Conservation (phyloP, 2,888 invertebrate genomes). For the Pecten maximus region DNA sequence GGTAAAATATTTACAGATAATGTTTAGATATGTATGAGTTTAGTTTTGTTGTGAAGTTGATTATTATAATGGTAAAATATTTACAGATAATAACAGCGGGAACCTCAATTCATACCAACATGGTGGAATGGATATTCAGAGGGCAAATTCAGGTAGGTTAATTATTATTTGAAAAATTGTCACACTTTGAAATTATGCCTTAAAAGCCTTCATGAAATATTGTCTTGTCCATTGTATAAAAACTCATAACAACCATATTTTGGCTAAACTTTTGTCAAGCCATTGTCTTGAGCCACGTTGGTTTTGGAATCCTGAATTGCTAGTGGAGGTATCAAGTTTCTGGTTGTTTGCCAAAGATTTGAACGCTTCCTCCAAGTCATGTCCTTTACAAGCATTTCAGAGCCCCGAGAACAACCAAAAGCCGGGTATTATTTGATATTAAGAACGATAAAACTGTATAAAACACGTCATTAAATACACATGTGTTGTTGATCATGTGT, state of each 20-base stretch:
- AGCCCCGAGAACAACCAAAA: constrained; percentile 14
- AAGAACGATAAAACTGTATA: constrained; percentile 8
- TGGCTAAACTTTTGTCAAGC: constrained; percentile 17
- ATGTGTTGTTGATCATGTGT: neutral
- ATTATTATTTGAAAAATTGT: neutral
- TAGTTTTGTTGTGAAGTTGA: neutral
- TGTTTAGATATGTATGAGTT: neutral
- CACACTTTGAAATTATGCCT: constrained; percentile 23
- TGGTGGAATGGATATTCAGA: neutral
- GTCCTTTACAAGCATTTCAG: constrained; percentile 16
- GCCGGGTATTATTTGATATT: constrained; percentile 8
- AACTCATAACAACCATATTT: constrained; percentile 5
- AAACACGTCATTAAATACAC: constrained; percentile 30
- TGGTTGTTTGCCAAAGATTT: neutral
- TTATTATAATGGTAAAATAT: too few species aligned
- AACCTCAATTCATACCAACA: neutral
- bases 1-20: too few species aligned
- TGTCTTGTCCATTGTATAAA: constrained; percentile 7
- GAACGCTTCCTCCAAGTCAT: constrained; percentile 2
- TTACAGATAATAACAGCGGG: neutral
- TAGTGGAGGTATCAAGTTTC: constrained; percentile 13
- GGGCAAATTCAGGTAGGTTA: neutral
- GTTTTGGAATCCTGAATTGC: constrained; percentile 19
- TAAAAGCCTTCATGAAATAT: neutral
- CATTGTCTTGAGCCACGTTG: neutral